Percentiles rank a stretch among this genome's conserved stretches.
Evolutionary conservation across 1,140 invertebrate genomes (phyloP).

Genomic region (Temnothorax longispinosus): DNA sequence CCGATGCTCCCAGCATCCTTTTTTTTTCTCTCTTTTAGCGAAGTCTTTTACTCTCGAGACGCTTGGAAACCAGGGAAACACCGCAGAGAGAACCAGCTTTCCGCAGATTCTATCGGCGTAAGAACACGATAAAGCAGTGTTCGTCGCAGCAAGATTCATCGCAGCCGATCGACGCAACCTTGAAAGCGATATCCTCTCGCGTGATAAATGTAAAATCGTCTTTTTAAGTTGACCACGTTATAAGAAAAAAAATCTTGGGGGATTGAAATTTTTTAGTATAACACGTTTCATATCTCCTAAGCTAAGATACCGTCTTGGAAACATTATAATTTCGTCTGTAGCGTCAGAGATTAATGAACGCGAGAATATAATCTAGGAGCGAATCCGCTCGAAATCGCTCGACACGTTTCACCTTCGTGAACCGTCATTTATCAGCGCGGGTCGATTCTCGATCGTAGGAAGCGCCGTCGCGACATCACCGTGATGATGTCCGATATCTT

Average conservation of each 20-base stretch:
- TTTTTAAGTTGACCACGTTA: neutral
- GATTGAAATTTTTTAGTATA: neutral
- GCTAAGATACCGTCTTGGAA: neutral
- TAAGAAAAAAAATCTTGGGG: neutral
- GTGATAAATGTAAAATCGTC: slow-evolving; percentile 1
- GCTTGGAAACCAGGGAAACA: slow-evolving; percentile 41
- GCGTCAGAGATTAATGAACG: slow-evolving; percentile 34
- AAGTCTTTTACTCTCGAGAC: neutral
- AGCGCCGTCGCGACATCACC: slow-evolving; percentile 25
- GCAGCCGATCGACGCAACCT: neutral
- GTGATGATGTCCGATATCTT: slow-evolving; percentile 23
- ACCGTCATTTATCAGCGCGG: slow-evolving; percentile 43
- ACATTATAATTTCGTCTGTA: neutral
- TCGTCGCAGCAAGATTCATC: neutral
- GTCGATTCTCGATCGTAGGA: slow-evolving; percentile 60
- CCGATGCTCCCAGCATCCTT: neutral
- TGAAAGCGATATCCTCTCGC: neutral
- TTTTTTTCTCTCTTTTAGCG: neutral
- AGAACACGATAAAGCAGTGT: slow-evolving; percentile 13
- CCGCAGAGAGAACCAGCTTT: slow-evolving; percentile 56
- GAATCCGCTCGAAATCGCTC: slow-evolving; percentile 41
- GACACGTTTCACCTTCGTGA: slow-evolving; percentile 19
- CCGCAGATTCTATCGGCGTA: slow-evolving; percentile 33
- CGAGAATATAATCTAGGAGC: neutral
- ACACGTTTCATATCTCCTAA: neutral